Evolutionary conservation across 2,113 vertebrate species (phyloP), one percentile per base, ranked within the genome.

Genomic region (Tiliqua scincoides): DNA sequence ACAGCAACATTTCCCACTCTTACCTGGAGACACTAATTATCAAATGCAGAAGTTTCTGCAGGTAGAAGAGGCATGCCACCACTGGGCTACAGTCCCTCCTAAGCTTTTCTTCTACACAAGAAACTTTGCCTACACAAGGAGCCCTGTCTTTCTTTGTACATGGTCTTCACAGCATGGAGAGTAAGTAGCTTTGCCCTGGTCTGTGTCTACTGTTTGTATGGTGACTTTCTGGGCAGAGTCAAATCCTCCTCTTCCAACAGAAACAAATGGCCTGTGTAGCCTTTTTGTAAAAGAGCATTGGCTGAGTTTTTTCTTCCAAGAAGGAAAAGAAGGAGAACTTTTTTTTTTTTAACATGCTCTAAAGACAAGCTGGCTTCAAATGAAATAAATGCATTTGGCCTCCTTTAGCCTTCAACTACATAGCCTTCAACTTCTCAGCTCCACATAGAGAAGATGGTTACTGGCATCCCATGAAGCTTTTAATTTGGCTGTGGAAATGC

Each of bases 401-500:
- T 92, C 86, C 71, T 90, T 72, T 61, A 87, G 89, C 84, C 57
- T 25, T 91, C 76, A 87, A 76, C 82, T 8, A 82, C 78, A n/a
- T 61, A 87, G 89, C 84, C 57, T 25, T 91, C 76, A 87, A 76
- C 82, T 8, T 80, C 78, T n/a, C n/a, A 89, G 88, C 86, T 95
- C 76, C 88, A 85, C 86, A 87, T 92, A 93, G 88, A 83, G n/a
- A 85, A 62, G 85, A 92, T 93, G 81, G 89, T 92, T 94, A 92
- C 85, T 79, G 81, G 85, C 87, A 81, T 91, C 90, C 93, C 89
- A 91, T 94, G 94, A 89, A 82, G 54, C 89, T 92, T 92, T 96
- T 93, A 89, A 93, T 94, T 92, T 92, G 92, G 90, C 92, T 93
- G 89, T 79, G 90, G 91, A 91, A 97, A 93, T 92, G 94, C 91